Base-by-base conservation (phyloP, 2,888 invertebrate genomes). In the Chironomus tentans region DNA sequence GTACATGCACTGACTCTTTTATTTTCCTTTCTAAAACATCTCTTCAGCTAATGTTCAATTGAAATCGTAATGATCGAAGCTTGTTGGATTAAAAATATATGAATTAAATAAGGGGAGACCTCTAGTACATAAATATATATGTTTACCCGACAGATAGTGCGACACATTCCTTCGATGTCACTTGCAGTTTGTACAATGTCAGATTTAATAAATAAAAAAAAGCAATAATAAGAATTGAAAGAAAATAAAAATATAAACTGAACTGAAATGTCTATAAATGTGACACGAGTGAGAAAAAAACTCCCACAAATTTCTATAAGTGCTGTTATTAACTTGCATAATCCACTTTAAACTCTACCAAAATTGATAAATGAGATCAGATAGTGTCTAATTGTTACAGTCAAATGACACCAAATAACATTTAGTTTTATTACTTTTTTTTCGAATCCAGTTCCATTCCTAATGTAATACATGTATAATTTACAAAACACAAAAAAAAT, bases 351-450 rank as follows among this genome's bases (percentile, higher is more conserved):
- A 56, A 56, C 18, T 18, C 56, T 18, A 15, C 56, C 56, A 18
- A 65, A 22, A 68, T 15, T 24, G 70, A 70, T 70, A 38, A 47
- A 70, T 21, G 70, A 10, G 70, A 70, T 70, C 70, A 70, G 70
- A 71, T 71, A 50, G 56, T 56, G 56, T 56, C 56, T 56, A 56
- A 56, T 56, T 56, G 56, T 56, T 56, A 18, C 56, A 18, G 56
- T 56, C 56, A 56, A 56, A 18, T 56, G 56, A 56, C 56, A 56
- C 56, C 38, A 38, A 38, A 38, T 56, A 56, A n/a, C 56, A 56
- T 15, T 56, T 38, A 38, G 38, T 38, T 38, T 38, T 38, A 38
- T 38, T 38, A 38, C 38, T 38, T 1, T 38, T 28, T 28, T 38
- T 38, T 38, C 10, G 38, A 38, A 38, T 38, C 38, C 38, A 38